phyloP scores from a whole-genome alignment of 2,888 invertebrate species.

The Ptilodon capucinus region DNA sequence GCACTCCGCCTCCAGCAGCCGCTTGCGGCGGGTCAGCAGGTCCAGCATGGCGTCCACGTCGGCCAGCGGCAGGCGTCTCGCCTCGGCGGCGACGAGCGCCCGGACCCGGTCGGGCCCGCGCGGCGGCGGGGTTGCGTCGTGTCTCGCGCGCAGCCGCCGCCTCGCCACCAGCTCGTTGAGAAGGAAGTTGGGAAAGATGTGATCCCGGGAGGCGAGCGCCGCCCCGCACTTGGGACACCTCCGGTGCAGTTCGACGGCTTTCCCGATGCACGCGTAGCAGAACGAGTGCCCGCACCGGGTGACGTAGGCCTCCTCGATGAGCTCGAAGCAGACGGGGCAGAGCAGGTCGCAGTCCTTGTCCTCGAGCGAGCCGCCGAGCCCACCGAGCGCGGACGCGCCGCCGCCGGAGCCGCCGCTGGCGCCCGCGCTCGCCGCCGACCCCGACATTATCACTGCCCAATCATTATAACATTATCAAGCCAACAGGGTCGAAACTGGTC shows the following conservation, averaged over 20 bases:
- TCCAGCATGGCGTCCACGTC: slow-evolving; percentile 93
- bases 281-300: slow-evolving; percentile 97
- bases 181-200: slow-evolving; percentile 93
- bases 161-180: slow-evolving; percentile 86
- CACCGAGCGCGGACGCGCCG: slow-evolving; percentile 73
- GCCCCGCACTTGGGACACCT: slow-evolving; percentile 94
- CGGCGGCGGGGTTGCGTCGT: slow-evolving; percentile 9
- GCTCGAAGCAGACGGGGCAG: slow-evolving; percentile 93
- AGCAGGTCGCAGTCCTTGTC: slow-evolving; percentile 85
- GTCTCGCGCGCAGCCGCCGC: slow-evolving; percentile 72
- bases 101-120: slow-evolving; percentile 55
- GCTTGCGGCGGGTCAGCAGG: slow-evolving; percentile 89
- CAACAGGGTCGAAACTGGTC: no score
- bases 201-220: slow-evolving; percentile 85
- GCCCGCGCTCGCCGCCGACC: slow-evolving; percentile 57
- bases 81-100: slow-evolving; percentile 86
- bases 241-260: slow-evolving; percentile 91
- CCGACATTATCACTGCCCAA: slow-evolving; percentile 56
- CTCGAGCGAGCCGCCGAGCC: slow-evolving; percentile 85
- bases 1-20: slow-evolving; percentile 90
- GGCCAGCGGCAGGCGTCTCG: slow-evolving; percentile 87
- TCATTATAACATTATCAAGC: background rate
- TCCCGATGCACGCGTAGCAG: slow-evolving; percentile 91
- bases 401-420: slow-evolving; percentile 56
- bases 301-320: slow-evolving; percentile 94